These are phyloP conservation scores for Tenodera sinensis DNA, from an alignment of 2,888 invertebrate genomes.

Conservation along the genomic window DNA sequence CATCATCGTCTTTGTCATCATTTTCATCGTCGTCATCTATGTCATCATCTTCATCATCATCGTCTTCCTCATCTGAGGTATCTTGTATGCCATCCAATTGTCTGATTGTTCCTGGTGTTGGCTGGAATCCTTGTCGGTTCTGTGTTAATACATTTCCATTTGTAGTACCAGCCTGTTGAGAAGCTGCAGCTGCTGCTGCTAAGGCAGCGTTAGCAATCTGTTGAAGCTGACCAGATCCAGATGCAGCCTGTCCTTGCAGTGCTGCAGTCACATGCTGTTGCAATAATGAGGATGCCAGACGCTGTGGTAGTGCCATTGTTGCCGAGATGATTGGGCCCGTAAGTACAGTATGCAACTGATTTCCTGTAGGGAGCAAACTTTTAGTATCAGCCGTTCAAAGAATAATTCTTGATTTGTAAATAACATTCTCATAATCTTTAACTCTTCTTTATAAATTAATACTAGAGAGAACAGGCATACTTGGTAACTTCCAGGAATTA, in stretches of 20 bases:
- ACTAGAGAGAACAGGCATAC: no score
- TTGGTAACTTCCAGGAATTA: no score
- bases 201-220: not conserved
- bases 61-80: slow-evolving; percentile 51
- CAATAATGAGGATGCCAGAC: slow-evolving; percentile 75
- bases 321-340: slow-evolving; percentile 87
- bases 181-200: not conserved
- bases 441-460: no score
- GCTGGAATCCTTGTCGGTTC: slow-evolving; percentile 4
- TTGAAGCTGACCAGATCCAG: slow-evolving; percentile 20
- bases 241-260: slow-evolving; percentile 54
- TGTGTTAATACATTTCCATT: not conserved
- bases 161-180: not conserved
- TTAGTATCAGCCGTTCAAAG: not conserved
- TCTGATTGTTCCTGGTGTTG: not conserved
- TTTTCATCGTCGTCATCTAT: slow-evolving; percentile 66
- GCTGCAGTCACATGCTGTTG: slow-evolving; percentile 87
- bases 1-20: slow-evolving; percentile 52
- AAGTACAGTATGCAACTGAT: slow-evolving; percentile 64
- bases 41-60: slow-evolving; percentile 73
- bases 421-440: no score
- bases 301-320: slow-evolving; percentile 80
- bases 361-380: slow-evolving; percentile 41
- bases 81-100: slow-evolving; percentile 23
- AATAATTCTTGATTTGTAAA: no score